phyloP scores from a whole-genome alignment of 2,888 invertebrate species.

The Laothoe populi region DNA sequence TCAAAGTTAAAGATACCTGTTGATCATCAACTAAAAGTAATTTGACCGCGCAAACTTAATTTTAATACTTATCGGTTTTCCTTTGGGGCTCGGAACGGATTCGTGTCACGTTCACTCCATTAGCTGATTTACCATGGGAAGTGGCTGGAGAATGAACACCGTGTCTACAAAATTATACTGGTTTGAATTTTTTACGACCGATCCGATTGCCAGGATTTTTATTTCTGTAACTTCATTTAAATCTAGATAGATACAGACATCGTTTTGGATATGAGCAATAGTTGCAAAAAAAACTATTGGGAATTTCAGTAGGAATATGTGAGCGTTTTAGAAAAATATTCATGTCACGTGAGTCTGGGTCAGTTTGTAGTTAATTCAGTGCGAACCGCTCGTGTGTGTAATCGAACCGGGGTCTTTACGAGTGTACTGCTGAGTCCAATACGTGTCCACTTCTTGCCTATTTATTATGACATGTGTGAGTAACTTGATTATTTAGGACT shows the following conservation, averaged over 20 bases:
- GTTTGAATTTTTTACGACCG: slow-evolving; percentile 37
- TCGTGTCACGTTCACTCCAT: slow-evolving; percentile 66
- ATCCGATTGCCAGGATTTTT: slow-evolving; percentile 29
- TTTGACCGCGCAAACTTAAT: slow-evolving; percentile 53
- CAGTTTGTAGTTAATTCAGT: slow-evolving; percentile 68
- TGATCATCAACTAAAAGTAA: slow-evolving; percentile 55
- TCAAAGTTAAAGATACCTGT: slow-evolving; percentile 48
- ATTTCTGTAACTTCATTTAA: slow-evolving; percentile 10
- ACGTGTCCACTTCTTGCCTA: slow-evolving; percentile 49
- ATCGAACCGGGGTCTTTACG: slow-evolving; percentile 68
- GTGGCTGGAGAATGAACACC: slow-evolving; percentile 51
- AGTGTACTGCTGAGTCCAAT: slow-evolving; percentile 55
- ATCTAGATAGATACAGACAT: too few species aligned
- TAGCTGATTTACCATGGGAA: slow-evolving; percentile 68
- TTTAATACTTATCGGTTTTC: slow-evolving; percentile 55
- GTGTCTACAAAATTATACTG: slow-evolving; percentile 50
- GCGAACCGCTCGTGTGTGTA: slow-evolving; percentile 62
- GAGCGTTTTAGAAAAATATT: slow-evolving; percentile 48
- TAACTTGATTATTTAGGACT: slow-evolving; percentile 51
- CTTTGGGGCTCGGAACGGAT: slow-evolving; percentile 41
- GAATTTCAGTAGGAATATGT: slow-evolving; percentile 26
- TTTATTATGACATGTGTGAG: slow-evolving; percentile 52
- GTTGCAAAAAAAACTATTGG: neutral
- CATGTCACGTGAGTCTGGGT: slow-evolving; percentile 60
- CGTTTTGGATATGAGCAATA: neutral